These are phyloP conservation scores for Pentalonia nigronervosa DNA, from an alignment of 1,140 invertebrate species.

Conservation along the genomic window DNA sequence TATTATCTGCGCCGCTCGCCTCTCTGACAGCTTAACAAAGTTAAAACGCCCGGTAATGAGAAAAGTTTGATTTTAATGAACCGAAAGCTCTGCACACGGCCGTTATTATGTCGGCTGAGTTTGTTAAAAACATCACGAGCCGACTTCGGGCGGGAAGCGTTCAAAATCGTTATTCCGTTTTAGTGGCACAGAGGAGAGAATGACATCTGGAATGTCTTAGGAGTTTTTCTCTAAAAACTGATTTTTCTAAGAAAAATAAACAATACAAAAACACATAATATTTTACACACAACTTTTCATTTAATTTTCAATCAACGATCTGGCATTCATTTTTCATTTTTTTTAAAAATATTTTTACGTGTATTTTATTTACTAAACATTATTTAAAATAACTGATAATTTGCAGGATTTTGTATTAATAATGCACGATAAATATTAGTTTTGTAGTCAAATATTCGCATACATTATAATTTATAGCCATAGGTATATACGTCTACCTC, in stretches of 20 bases:
- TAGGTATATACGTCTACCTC: neutral
- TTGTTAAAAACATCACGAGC: slow-evolving; percentile 51
- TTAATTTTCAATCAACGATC: neutral
- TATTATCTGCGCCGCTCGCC: slow-evolving; percentile 22
- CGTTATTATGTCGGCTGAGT: slow-evolving; percentile 41
- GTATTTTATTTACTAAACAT: neutral
- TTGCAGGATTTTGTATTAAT: neutral
- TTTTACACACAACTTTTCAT: neutral
- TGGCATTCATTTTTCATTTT: neutral
- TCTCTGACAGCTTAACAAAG: slow-evolving; percentile 53
- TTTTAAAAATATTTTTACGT: neutral
- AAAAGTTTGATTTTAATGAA: slow-evolving; percentile 57
- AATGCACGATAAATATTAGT: neutral
- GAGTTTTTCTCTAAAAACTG: neutral
- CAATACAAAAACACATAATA: neutral
- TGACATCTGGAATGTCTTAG: slow-evolving; percentile 11
- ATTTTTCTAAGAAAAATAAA: slow-evolving; percentile 23
- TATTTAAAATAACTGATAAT: neutral
- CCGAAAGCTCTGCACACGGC: slow-evolving; percentile 41
- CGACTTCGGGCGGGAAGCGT: slow-evolving; percentile 10
- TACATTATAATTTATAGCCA: neutral
- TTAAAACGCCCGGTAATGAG: slow-evolving; percentile 51
- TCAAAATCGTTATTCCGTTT: slow-evolving; percentile 45
- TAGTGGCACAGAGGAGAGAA: neutral
- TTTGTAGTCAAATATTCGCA: neutral